Base-by-base conservation (phyloP, 2,888 invertebrate genomes). In the Patella caerulea region DNA sequence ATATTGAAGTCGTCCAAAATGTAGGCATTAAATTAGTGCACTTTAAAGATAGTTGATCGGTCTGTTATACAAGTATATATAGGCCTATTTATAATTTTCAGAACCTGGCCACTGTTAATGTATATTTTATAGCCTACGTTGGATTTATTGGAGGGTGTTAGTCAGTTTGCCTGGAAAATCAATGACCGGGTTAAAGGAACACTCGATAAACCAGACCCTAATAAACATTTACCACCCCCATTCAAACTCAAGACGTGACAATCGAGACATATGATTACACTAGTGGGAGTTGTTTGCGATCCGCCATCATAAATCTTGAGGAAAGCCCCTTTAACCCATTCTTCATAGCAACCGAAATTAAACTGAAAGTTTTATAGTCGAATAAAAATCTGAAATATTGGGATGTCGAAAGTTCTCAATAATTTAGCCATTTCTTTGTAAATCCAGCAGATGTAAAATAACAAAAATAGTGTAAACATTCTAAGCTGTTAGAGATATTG, bases 341-440 rank as follows among this genome's bases (percentile, higher is more conserved):
- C 45, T 45, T 45, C 65, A 5, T 65, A 65, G 65, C 65, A 65
- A 65, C 65, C 65, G 65, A 19, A 24, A 65, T 12, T 65, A 65
- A 12, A 65, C 24, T 65, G 65, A 65, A 65, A 65, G 65, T 65
- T 65, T 65, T 65, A 65, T 65, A 24, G 65, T 19, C 19, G 24
- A 65, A 65, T 65, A 65, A 65, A 65, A 65, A 14, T 24, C 24
- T 12, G 24, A 65, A 65, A 24, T 65, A 65, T 65, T 19, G 3
- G 19, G 65, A 65, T 65, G 65, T 45, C 45, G 45, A 45, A 45
- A 45, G 45, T 45, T 45, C 7, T 45, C 45, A 45, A 45, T 45
- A 45, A 45, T 45, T 45, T 45, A 45, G 45, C 45, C 45, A 45
- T 45, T 45, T 45, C 45, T 9, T 45, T 45, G 45, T 45, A 45